Percentiles rank a stretch among this genome's conserved stretches.
phyloP scores from a whole-genome alignment of 2,113 vertebrate species.

The Pristiophorus japonicus region DNA sequence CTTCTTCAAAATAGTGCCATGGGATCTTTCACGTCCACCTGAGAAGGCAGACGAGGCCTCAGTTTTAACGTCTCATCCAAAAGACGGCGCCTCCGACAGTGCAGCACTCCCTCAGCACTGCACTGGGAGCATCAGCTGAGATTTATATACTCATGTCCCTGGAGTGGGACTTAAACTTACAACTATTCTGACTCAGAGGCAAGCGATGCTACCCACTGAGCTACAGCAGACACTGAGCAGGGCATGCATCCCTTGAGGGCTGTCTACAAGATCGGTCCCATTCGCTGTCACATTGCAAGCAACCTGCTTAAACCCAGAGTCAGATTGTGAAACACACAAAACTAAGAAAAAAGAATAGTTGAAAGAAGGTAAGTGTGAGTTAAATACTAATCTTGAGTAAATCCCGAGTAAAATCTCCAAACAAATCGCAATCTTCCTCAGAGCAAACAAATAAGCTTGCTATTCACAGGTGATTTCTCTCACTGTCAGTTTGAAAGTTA shows the following conservation, averaged over 20 bases:
- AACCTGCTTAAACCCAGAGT: background rate
- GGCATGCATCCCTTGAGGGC: background rate
- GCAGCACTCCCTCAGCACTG: too few species aligned
- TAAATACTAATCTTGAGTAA: background rate
- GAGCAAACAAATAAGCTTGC: background rate
- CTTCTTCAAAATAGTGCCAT: too few species aligned
- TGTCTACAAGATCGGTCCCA: background rate
- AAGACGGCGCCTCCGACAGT: too few species aligned
- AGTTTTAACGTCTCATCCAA: too few species aligned
- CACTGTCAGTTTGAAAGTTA: background rate
- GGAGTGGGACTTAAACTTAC: too few species aligned
- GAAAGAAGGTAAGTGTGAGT: background rate
- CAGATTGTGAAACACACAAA: background rate
- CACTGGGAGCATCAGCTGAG: too few species aligned
- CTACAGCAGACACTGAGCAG: too few species aligned
- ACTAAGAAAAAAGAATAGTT: background rate
- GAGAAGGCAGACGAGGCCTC: too few species aligned
- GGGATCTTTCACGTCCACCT: too few species aligned
- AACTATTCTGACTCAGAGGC: too few species aligned
- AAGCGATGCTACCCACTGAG: too few species aligned
- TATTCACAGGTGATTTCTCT: background rate
- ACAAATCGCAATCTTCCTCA: background rate
- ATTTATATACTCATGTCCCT: too few species aligned
- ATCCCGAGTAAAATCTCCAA: background rate
- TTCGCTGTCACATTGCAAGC: background rate